phyloP scores from a whole-genome alignment of 2,888 invertebrate genomes.

The Protophormia terraenovae region DNA sequence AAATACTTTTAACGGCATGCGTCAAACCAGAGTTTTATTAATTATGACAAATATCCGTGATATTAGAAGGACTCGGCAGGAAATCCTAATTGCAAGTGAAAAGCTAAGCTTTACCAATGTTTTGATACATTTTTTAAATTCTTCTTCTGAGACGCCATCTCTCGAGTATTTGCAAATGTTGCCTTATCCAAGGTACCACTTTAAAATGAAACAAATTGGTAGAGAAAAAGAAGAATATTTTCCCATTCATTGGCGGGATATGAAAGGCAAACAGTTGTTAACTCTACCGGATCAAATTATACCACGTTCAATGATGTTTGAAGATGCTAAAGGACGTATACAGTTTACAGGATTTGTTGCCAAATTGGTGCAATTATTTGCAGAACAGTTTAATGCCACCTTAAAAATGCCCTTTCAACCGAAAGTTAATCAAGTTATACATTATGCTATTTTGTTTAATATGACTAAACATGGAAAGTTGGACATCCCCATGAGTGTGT shows the following conservation, averaged over 20 bases:
- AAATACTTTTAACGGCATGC: background rate
- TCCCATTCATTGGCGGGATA: background rate
- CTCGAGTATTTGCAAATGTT: background rate
- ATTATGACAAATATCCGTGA: background rate
- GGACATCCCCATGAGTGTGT: slow-evolving; percentile 45
- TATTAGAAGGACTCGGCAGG: background rate
- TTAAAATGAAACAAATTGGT: background rate
- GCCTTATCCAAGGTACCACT: slow-evolving; percentile 34
- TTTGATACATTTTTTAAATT: slow-evolving; percentile 16
- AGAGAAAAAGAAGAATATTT: background rate
- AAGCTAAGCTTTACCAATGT: slow-evolving; percentile 29
- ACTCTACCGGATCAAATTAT: slow-evolving; percentile 70
- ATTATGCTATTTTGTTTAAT: background rate
- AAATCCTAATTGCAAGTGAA: background rate
- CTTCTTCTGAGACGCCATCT: background rate
- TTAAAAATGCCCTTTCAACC: slow-evolving; percentile 27
- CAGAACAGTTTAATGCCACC: slow-evolving; percentile 69
- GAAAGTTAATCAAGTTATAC: background rate
- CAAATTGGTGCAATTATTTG: slow-evolving; percentile 69
- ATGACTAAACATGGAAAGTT: slow-evolving; percentile 18
- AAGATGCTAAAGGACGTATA: slow-evolving; percentile 32
- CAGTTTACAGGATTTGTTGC: slow-evolving; percentile 69
- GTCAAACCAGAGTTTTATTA: slow-evolving; percentile 43
- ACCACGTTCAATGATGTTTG: slow-evolving; percentile 70
- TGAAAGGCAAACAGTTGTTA: slow-evolving; percentile 51